Evolutionary conservation across 2,888 invertebrate species (phyloP).

Genomic region (Belgica antarctica): DNA sequence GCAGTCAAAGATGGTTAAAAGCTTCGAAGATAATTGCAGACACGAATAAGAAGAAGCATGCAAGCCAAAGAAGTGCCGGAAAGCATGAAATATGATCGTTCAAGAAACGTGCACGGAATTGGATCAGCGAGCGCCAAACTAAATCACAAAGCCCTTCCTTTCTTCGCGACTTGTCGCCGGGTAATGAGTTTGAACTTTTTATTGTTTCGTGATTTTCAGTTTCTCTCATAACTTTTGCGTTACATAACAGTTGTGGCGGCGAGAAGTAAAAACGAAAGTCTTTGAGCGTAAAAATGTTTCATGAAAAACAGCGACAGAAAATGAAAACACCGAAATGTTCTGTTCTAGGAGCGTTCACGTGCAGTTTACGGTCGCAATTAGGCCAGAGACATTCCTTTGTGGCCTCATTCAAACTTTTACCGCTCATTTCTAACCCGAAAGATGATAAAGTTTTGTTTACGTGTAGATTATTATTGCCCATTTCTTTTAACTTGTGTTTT

Average conservation of each 20-base stretch:
- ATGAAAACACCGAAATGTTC: too few relatives aligned
- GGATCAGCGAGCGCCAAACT: constrained; percentile 1
- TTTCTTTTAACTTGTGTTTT: constrained; percentile 17
- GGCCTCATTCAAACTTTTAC: neutral
- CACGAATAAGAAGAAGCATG: constrained; percentile 3
- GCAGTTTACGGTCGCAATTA: too few relatives aligned
- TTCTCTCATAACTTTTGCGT: neutral
- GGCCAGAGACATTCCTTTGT: neutral
- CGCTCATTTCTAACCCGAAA: neutral
- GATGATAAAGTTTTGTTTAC: neutral
- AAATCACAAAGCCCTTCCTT: too few relatives aligned
- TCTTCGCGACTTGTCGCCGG: neutral
- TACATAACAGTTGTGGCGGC: neutral
- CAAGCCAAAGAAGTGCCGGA: neutral
- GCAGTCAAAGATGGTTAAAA: constrained; percentile 5
- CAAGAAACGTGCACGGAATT: constrained; percentile 14
- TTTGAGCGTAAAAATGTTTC: too few relatives aligned
- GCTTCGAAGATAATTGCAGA: constrained; percentile 21
- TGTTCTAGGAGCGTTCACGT: too few relatives aligned
- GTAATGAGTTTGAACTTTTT: constrained; percentile 7
- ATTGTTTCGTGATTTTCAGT: too few relatives aligned
- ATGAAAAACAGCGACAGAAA: too few relatives aligned
- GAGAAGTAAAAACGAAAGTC: constrained; percentile 3
- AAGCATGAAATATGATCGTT: constrained; percentile 8
- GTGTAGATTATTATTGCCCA: neutral